Percentiles rank a stretch among this genome's conserved stretches.
These are phyloP conservation scores for Notechis scutatus DNA, from an alignment of 2,113 vertebrate species.

Conservation along the genomic window DNA sequence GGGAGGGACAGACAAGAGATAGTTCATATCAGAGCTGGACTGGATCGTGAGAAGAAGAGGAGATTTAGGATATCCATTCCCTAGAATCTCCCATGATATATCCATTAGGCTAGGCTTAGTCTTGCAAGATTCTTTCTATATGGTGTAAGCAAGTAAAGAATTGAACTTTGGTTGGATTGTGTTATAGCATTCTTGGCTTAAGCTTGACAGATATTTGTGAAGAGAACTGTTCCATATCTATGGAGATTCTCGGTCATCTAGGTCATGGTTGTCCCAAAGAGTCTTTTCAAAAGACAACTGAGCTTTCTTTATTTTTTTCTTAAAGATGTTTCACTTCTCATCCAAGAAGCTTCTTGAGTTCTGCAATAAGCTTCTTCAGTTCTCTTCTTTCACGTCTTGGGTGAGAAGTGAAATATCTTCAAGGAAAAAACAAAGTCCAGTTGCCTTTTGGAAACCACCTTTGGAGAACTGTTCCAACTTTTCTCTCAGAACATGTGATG, in stretches of 20 bases:
- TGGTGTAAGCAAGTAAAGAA: not conserved
- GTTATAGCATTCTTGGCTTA: not conserved
- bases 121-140: not conserved
- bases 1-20: not conserved
- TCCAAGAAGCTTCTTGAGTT: not conserved
- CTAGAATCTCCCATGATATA: not conserved
- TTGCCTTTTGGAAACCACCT: not conserved
- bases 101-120: not conserved
- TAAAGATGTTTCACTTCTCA: not conserved
- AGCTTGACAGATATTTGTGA: not conserved
- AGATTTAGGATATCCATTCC: not conserved
- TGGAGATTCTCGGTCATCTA: not conserved
- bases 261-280: not conserved
- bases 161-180: not conserved
- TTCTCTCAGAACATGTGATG: not conserved
- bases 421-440: not conserved
- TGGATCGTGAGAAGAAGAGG: not conserved
- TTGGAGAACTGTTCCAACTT: not conserved
- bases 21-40: not conserved
- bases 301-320: not conserved
- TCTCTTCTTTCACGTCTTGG: not conserved
- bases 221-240: not conserved
- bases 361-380: no score
- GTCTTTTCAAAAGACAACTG: not conserved
- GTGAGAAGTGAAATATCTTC: not conserved